Percentiles rank a stretch among this genome's conserved stretches.
These are phyloP conservation scores for Synanthedon vespiformis DNA, from an alignment of 2,888 invertebrate genomes.

Conservation along the genomic window DNA sequence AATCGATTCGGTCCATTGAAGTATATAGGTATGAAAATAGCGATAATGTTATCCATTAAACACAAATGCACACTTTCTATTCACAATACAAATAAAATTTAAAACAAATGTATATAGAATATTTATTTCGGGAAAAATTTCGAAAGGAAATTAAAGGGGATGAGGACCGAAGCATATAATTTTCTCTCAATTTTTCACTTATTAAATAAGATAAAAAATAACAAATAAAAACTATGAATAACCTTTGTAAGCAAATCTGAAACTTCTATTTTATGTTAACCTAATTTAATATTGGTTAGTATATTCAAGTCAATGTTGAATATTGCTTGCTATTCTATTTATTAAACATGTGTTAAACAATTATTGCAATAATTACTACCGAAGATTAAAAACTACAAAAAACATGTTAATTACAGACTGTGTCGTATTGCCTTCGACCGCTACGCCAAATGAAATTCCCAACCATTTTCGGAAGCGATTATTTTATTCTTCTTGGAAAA, in stretches of 20 bases:
- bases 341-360: background rate
- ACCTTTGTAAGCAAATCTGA: constrained; percentile 37
- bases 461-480: no score
- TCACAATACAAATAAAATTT: constrained; percentile 2
- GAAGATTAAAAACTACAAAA: background rate
- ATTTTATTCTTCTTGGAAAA: no score
- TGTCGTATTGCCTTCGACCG: background rate
- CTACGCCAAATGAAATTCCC: no score
- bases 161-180: constrained; percentile 30
- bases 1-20: background rate
- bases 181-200: constrained; percentile 33
- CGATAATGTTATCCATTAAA: background rate
- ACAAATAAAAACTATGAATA: constrained; percentile 23
- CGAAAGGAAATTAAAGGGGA: constrained; percentile 30
- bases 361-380: background rate
- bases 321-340: constrained; percentile 9
- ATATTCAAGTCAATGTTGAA: constrained; percentile 68
- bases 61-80: constrained; percentile 68
- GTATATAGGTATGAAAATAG: constrained; percentile 1
- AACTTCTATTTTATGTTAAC: constrained; percentile 38
- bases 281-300: constrained; percentile 21
- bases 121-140: background rate
- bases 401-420: background rate
- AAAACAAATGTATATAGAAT: constrained; percentile 15
- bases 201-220: constrained; percentile 9